Base-by-base conservation (phyloP, 2,113 vertebrate genomes). In the Lanius ludovicianus region DNA sequence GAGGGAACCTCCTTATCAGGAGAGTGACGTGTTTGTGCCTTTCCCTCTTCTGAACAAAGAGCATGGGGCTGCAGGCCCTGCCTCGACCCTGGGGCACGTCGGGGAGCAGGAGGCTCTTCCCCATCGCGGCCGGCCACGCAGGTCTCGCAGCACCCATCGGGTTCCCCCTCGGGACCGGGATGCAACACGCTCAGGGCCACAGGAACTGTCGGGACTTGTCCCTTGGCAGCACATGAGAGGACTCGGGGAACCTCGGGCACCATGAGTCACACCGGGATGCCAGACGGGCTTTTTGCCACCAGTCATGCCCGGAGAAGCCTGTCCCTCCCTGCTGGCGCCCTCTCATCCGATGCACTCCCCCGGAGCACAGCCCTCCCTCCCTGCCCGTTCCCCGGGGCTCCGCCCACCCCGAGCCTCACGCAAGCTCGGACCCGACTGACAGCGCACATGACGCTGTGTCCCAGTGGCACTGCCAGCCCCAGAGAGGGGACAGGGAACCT, bases 371-470 rank as follows among this genome's bases (percentile, higher is more conserved):
- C 35, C 30, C 31, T 14, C 83, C 71, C 31, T 52, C 31, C 53
- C 37, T 12, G 37, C 46, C 63, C 33, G 22, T 3, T 37, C 23
- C 53, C 53, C 1, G 1, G 52, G 25, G 11, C 62, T 67, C 44
- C 11, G 16, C 37, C 37, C 37, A 37, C 31, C 5, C 0, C 0
- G 8, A 28, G 6, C 0, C 7, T 15, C 59, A 22, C 39, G 5
- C 17, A 4, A 14, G 35, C 15, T 12, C 5, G 10, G 63, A 24
- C 46, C 42, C 15, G 19, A 27, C 8, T 3, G 18, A 37, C 16
- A 53, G 10, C 0, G 0, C 1, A 4, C 2, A 8, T 5, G 12
- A 25, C 39, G 6, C 10, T 0, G 0, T 3, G 6, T 25, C 6
- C 28, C 56, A 47, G 23, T 5, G 17, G 64, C 69, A 56, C 17